A percentile compares a stretch with the other conserved stretches of the same genome.
Conservation (phyloP, 1,140 invertebrate genomes). For the Tetraneura akinire region DNA sequence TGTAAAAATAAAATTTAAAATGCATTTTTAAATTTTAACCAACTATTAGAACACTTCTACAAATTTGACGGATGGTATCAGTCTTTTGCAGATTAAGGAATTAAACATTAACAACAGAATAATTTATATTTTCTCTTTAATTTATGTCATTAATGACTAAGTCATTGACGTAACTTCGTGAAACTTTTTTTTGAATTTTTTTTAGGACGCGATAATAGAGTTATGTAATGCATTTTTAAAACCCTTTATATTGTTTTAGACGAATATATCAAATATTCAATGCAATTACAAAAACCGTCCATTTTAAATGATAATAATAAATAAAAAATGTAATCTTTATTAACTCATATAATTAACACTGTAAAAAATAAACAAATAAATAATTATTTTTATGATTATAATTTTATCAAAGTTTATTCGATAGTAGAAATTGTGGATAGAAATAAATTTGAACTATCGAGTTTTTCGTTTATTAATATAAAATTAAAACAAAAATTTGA, state of each 20-base stretch:
- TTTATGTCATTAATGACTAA: neutral
- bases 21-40: too few relatives aligned
- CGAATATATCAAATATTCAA: neutral
- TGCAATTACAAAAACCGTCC: slow-evolving; percentile 1
- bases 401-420: neutral
- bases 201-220: neutral
- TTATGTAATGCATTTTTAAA: neutral
- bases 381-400: neutral
- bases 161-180: neutral
- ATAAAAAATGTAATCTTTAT: neutral
- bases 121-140: neutral
- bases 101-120: too few relatives aligned
- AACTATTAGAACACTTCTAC: neutral
- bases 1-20: too few relatives aligned
- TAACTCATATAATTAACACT: too few relatives aligned
- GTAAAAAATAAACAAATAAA: too few relatives aligned
- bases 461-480: too few relatives aligned
- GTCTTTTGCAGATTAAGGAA: neutral
- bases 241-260: neutral
- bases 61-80: neutral
- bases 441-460: too few relatives aligned
- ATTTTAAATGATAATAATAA: neutral
- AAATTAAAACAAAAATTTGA: too few relatives aligned
- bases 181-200: neutral
- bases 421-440: too few relatives aligned